Conservation (phyloP, 2,797 vertebrate genomes). For the Sebastes cheni region DNA sequence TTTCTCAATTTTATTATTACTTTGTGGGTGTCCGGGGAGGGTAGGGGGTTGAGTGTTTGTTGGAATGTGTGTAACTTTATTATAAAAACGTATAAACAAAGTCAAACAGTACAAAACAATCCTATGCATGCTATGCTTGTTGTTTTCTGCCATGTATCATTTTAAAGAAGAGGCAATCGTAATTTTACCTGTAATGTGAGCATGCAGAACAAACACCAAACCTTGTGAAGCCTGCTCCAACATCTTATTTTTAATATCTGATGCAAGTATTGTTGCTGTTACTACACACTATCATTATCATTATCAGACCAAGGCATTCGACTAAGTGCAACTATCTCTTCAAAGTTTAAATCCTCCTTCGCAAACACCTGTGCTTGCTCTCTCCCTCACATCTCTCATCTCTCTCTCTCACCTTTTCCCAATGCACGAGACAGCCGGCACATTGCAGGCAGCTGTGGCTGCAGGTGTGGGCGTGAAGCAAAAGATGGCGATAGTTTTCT, state of each 20-base stretch:
- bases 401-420: neutral
- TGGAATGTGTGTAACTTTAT: too few species aligned
- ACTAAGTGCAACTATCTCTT: neutral
- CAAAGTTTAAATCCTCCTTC: neutral
- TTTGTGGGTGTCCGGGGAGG: too few species aligned
- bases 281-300: neutral
- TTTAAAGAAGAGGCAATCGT: neutral
- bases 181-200: neutral
- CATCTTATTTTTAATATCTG: neutral
- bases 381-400: neutral
- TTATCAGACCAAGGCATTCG: neutral
- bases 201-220: neutral
- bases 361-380: conserved; percentile 3
- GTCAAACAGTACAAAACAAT: neutral
- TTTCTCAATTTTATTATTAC: too few species aligned
- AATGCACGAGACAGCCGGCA: neutral
- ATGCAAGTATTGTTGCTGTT: neutral
- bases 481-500: conserved; percentile 41
- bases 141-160: neutral
- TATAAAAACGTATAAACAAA: too few species aligned
- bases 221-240: neutral
- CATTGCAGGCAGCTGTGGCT: conserved; percentile 42
- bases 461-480: conserved; percentile 44
- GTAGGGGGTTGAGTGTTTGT: too few species aligned
- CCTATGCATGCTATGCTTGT: neutral